These are phyloP conservation scores for Chelonus formosanus DNA, from an alignment of 2,888 invertebrate genomes.

Conservation along the genomic window DNA sequence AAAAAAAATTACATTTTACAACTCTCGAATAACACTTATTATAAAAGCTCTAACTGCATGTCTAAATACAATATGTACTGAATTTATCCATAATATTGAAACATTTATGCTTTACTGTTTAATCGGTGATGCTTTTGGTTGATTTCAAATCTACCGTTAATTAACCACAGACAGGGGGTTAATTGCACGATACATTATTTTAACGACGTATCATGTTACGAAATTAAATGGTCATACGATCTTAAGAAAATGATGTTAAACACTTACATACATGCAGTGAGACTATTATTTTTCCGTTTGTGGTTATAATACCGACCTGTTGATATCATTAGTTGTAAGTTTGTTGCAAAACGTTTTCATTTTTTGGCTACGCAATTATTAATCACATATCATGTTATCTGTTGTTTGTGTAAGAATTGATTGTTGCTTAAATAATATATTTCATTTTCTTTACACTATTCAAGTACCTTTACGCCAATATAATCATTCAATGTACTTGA, in stretches of 20 bases:
- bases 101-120: conserved; percentile 41
- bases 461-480: too few species aligned
- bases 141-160: conserved; percentile 51
- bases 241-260: conserved; percentile 29
- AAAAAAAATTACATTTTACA: too few species aligned
- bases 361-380: background rate
- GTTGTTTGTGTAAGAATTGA: too few species aligned
- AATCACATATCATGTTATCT: too few species aligned
- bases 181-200: conserved; percentile 54
- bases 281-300: conserved; percentile 36
- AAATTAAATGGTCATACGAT: conserved; percentile 44
- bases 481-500: background rate
- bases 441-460: too few species aligned
- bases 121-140: conserved; percentile 48
- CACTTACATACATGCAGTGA: conserved; percentile 11
- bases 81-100: too few species aligned
- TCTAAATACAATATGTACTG: too few species aligned
- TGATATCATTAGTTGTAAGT: background rate
- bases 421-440: too few species aligned
- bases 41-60: too few species aligned
- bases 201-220: conserved; percentile 55
- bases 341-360: background rate
- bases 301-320: conserved; percentile 5
- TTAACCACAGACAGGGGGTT: conserved; percentile 50
- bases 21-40: too few species aligned